phyloP scores from a whole-genome alignment of 1,140 invertebrate genomes.

The Sesamia nonagrioides region DNA sequence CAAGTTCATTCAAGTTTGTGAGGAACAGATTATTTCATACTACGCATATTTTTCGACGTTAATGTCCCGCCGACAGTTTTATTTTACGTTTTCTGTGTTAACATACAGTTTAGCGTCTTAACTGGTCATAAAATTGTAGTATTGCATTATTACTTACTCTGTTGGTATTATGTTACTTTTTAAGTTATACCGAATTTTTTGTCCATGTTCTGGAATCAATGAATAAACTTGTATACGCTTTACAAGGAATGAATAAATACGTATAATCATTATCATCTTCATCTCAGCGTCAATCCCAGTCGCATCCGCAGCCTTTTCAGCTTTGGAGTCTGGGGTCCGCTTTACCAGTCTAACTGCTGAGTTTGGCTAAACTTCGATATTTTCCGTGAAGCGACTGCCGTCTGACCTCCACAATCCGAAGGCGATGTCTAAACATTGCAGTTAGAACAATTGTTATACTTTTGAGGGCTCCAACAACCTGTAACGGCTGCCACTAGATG shows the following conservation, averaged over 20 bases:
- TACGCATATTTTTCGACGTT: conserved; percentile 18
- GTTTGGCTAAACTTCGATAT: no score
- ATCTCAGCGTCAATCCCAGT: no score
- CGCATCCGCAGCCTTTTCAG: no score
- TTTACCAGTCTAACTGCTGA: no score
- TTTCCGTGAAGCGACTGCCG: no score
- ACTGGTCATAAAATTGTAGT: conserved; percentile 42
- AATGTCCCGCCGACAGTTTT: conserved; percentile 36
- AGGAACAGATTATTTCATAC: conserved; percentile 29
- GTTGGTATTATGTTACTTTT: conserved; percentile 22
- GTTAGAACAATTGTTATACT: no score
- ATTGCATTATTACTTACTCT: conserved; percentile 43
- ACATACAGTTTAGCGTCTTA: conserved; percentile 38
- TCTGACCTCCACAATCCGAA: no score
- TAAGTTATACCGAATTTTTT: conserved; percentile 15
- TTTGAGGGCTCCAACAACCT: no score
- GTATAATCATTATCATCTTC: no score
- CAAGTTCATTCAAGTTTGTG: conserved; percentile 6
- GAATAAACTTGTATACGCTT: neutral
- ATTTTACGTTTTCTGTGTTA: conserved; percentile 42
- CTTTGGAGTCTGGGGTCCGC: no score
- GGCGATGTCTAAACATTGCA: no score
- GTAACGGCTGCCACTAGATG: no score
- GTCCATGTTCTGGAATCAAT: neutral
- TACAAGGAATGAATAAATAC: neutral